Conservation (phyloP, 2,888 invertebrate genomes). For the Eledone cirrhosa region DNA sequence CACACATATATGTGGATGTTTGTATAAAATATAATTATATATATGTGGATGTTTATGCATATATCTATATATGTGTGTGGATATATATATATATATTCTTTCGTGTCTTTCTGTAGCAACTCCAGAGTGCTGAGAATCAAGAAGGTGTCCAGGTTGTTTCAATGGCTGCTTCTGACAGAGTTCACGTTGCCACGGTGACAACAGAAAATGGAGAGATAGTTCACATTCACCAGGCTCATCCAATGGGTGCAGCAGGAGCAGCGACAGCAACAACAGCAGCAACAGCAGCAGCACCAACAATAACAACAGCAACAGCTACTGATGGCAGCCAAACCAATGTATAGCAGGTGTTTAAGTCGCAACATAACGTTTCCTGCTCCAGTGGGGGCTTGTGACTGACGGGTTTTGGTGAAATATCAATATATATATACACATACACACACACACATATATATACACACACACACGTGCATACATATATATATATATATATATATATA, state of each 20-base stretch:
- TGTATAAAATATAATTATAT: too few relatives aligned
- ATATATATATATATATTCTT: too few relatives aligned
- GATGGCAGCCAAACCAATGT: too few relatives aligned
- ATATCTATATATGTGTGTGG: too few relatives aligned
- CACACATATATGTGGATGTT: too few relatives aligned
- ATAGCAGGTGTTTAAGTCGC: too few relatives aligned
- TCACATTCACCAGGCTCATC: slow-evolving; percentile 47
- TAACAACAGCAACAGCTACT: neutral
- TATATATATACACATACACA: too few relatives aligned
- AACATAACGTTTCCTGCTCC: neutral
- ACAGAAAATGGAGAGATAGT: slow-evolving; percentile 53
- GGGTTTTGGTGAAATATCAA: too few relatives aligned
- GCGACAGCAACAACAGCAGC: neutral
- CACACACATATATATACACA: too few relatives aligned
- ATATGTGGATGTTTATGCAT: too few relatives aligned
- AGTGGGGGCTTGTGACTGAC: neutral
- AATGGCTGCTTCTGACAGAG: slow-evolving; percentile 36
- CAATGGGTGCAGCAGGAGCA: neutral
- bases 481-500: too few relatives aligned
- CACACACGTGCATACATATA: too few relatives aligned
- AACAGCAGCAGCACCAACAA: neutral
- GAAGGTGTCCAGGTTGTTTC: slow-evolving; percentile 45
- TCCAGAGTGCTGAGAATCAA: slow-evolving; percentile 37
- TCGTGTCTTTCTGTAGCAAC: slow-evolving; percentile 29
- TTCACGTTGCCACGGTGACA: slow-evolving; percentile 49